Base-by-base conservation (phyloP, 2,888 invertebrate species). In the Drosophila tripunctata region DNA sequence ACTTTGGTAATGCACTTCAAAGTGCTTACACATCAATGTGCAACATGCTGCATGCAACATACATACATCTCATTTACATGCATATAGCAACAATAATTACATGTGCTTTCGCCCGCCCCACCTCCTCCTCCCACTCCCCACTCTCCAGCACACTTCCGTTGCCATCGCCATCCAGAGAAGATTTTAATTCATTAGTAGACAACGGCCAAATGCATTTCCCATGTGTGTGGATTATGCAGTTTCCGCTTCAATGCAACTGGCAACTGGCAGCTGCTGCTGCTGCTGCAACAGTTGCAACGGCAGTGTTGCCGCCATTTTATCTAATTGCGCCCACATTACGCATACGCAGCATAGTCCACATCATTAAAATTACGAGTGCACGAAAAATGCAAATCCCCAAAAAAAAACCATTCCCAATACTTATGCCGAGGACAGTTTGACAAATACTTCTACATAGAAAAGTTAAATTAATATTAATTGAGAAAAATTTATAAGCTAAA, bases 151-250 rank as follows among this genome's bases (percentile, higher is more conserved):
- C n/a, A n/a, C n/a, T n/a, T n/a, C 50, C 45, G 14, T 40, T 19
- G 22, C 64, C 55, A 48, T 38, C 21, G 64, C 62, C 69, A 79
- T 67, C 87, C 85, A 87, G 76, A 84, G 74, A 85, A 85, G 78
- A 87, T 85, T 83, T 87, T 87, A 83, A 83, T 87, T 83, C 86
- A 83, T 83, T 83, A 83, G 83, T 87, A 77, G 80, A 87, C 86
- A 86, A 79, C 87, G 85, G 84, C 75, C 87, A 79, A 82, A 72
- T 83, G 83, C 83, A 87, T 85, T 83, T 83, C 77, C 77, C 78
- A 78, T 80, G 68, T 72, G 81, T 75, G 81, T 80, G 84, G 87
- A 81, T 87, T 87, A 86, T 81, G 78, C 83, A 81, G 84, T 87
- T 88, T 87, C 87, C 87, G 81, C 75, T 88, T 73, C 68, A 86